phyloP scores from a whole-genome alignment of 1,140 invertebrate species.

The Agraylea sexmaculata region DNA sequence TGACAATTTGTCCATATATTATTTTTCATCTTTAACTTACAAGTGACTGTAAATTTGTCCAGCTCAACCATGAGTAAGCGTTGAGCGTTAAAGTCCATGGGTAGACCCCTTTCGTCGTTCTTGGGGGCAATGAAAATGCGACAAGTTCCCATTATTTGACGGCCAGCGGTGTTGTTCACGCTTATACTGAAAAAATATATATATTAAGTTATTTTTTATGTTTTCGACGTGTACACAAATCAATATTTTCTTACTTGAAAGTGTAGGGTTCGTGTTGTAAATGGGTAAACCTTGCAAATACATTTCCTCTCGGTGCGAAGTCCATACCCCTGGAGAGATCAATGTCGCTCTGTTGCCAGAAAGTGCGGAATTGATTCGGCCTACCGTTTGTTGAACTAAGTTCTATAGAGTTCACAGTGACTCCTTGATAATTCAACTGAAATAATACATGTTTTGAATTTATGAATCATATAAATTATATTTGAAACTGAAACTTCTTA shows the following conservation, averaged over 20 bases:
- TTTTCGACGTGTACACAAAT: too few species aligned
- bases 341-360: constrained; percentile 64
- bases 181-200: constrained; percentile 38
- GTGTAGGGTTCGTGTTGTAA: constrained; percentile 59
- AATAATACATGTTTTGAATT: constrained; percentile 14
- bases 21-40: constrained; percentile 30
- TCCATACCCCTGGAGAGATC: constrained; percentile 64
- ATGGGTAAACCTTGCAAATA: constrained; percentile 60
- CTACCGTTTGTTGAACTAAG: constrained; percentile 36
- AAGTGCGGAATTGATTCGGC: constrained; percentile 48
- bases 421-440: constrained; percentile 51
- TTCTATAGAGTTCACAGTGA: constrained; percentile 44
- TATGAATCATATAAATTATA: neutral
- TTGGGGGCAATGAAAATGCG: constrained; percentile 67
- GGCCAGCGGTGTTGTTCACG: constrained; percentile 46
- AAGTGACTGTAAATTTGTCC: constrained; percentile 53
- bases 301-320: constrained; percentile 56
- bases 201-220: too few species aligned
- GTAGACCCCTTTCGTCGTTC: constrained; percentile 52
- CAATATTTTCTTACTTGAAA: constrained; percentile 34
- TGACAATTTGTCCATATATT: too few species aligned
- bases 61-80: constrained; percentile 61
- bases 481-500: constrained; percentile 8
- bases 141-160: constrained; percentile 49
- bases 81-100: constrained; percentile 53